Percentiles rank a stretch among this genome's conserved stretches.
Evolutionary conservation across 2,888 invertebrate genomes (phyloP).

Genomic region (Chaitophorus viminalis): DNA sequence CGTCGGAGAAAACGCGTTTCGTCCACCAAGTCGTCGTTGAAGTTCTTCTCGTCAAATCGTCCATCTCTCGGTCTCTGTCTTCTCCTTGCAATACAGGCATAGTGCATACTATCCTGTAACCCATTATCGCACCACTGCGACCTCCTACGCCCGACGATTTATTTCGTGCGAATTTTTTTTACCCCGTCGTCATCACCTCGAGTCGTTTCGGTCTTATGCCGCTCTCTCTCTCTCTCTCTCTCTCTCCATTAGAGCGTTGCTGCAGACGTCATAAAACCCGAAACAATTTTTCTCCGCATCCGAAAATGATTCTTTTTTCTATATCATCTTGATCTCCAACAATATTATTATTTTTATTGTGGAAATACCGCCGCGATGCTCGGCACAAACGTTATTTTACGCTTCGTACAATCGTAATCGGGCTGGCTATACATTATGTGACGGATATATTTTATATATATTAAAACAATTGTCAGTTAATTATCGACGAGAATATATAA

Average conservation of each 20-base stretch:
- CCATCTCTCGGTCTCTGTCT: neutral
- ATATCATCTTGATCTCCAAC: too few species aligned
- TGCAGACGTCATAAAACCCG: neutral
- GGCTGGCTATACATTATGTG: too few species aligned
- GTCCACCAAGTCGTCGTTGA: constrained; percentile 5
- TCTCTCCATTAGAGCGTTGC: too few species aligned
- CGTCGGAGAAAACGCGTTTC: constrained; percentile 5
- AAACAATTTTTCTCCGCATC: neutral
- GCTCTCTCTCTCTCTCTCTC: too few species aligned
- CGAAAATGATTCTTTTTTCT: neutral
- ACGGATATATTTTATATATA: too few species aligned
- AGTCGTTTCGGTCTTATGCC: neutral
- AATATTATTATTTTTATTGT: too few species aligned
- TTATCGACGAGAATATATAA: neutral
- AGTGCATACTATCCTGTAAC: neutral
- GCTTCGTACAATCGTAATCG: too few species aligned
- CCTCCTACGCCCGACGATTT: neutral
- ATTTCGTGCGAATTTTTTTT: neutral
- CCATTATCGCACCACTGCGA: neutral
- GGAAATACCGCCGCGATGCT: too few species aligned
- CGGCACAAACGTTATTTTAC: too few species aligned
- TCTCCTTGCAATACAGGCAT: too few species aligned
- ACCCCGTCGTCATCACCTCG: neutral
- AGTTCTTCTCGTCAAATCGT: constrained; percentile 3
- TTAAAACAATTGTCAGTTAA: neutral